These are phyloP conservation scores for Cataglyphis albicans DNA, from an alignment of 2,888 invertebrate genomes.

Conservation along the genomic window DNA sequence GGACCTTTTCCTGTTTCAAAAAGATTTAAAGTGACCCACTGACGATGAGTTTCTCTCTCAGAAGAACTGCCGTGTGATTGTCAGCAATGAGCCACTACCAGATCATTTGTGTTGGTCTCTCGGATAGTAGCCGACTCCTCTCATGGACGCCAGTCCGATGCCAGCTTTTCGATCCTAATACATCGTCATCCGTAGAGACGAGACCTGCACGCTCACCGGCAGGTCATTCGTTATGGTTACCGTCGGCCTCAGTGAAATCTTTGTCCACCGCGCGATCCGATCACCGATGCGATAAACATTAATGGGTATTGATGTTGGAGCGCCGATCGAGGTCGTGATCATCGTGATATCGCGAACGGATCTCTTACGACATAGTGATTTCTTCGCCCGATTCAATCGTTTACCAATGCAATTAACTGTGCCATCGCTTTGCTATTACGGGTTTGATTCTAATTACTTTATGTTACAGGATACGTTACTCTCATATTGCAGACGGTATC, in stretches of 20 bases:
- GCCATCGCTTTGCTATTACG: conserved; percentile 18
- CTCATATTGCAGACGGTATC: neutral
- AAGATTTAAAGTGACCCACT: conserved; percentile 42
- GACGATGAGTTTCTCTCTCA: conserved; percentile 33
- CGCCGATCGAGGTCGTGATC: conserved; percentile 71
- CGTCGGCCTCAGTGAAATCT: conserved; percentile 71
- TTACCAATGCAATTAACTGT: conserved; percentile 55
- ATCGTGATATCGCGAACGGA: conserved; percentile 69
- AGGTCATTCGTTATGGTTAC: conserved; percentile 81
- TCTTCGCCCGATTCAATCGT: conserved; percentile 50
- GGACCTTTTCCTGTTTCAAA: conserved; percentile 24
- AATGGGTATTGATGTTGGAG: conserved; percentile 82
- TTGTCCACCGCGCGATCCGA: conserved; percentile 77
- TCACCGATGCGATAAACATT: conserved; percentile 79
- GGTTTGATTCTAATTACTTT: neutral
- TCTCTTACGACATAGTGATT: conserved; percentile 62
- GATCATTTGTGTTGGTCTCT: conserved; percentile 46
- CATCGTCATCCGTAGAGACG: conserved; percentile 56
- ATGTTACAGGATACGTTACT: neutral
- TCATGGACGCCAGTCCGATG: conserved; percentile 36
- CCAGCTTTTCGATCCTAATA: conserved; percentile 31
- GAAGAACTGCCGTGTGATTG: conserved; percentile 58
- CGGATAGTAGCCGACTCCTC: conserved; percentile 11
- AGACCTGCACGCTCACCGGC: conserved; percentile 79
- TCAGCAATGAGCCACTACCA: conserved; percentile 55